Evolutionary conservation across 2,888 invertebrate species (phyloP), one percentile per base, ranked within the genome.

Genomic region (Pterostichus madidus): DNA sequence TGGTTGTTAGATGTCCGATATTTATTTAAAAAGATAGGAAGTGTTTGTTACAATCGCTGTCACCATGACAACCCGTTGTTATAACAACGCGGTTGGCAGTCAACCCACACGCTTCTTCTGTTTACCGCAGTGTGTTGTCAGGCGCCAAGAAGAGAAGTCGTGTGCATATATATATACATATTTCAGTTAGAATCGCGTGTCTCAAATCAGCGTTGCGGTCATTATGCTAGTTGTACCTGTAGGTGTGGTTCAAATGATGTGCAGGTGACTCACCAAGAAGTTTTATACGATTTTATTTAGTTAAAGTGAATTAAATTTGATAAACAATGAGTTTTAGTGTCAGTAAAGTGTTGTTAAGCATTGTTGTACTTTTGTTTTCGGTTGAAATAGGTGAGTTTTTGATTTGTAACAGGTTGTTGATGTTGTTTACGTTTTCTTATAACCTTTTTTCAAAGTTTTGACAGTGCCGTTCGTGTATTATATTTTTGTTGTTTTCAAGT

Each of bases 211-310:
- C 24, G 24, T 49, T 79, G 61, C 44, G 68, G 39, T 71, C 68
- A 71, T 71, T 71, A 71, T 39, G 8, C 32, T 71, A 6, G 7
- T 24, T 59, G 31, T 64, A 53, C n/a, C 52, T 52, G 80, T 56
- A 80, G 80, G 80, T 80, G 80, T 80, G 80, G 80, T 80, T 53
- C 24, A 24, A 24, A 71, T n/a, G 11, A 80, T 80, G 80, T 17
- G 17, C 71, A 71, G 73, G 80, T 80, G 80, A 80, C 53, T 80
- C 80, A 80, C 17, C 10, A 11, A 24, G 24, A 53, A 56, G 8
- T 56, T 61, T 8, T 32, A 52, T 53, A 35, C 13, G 35, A 68
- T 71, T 24, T 52, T 52, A 24, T 80, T 31, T 15, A 35, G 15
- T 53, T 71, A 17, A 53, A 68, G 80, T 80, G 52, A 46, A 31